Base-by-base conservation (phyloP, 2,797 vertebrate species). In the Arctocebus calabarensis region DNA sequence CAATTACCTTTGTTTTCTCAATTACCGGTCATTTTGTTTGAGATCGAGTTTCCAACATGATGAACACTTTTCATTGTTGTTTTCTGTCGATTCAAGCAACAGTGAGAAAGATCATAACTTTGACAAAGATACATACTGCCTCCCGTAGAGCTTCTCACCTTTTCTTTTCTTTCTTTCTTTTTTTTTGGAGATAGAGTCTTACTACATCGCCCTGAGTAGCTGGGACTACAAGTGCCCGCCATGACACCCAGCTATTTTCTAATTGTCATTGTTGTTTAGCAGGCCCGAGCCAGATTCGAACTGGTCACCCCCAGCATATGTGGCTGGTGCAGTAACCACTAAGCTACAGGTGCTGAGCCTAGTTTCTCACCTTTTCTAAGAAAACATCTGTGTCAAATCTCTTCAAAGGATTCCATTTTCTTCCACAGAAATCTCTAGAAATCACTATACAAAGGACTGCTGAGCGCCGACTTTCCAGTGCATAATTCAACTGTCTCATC, bases 1-100 rank as follows among this genome's bases (percentile, higher is more conserved):
- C 91, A 97, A 84, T 97, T 95, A 94, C 94, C 90, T 96, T 93
- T 97, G 95, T 95, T 93, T 97, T 97, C 95, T 96, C 89, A 95
- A 95, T 97, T 93, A 97, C 87, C 95, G 84, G 95, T 92, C 84
- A 95, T 96, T 97, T 96, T 93, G 34, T 91, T 84, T 93, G 93
- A 94, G 85, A 90, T 91, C 96, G 96, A 81, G 43, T 97, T 97
- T 89, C 91, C 92, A 94, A 61, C 74, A 25, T 71, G 74, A 95
- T 91, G 88, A 97, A 88, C 43, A 59, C 45, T 91, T 92, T 96
- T 74, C 57, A 73, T 91, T 91, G 83, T 70, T 91, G 84, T 92
- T 96, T 94, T 92, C 94, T 91, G 94, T 68, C 96, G 93, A 97
- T 91, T 94, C 32, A 66, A 87, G 48, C 12, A 88, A 87, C 27